Conservation (phyloP, 2,113 vertebrate species). For the Nibea coibor region DNA sequence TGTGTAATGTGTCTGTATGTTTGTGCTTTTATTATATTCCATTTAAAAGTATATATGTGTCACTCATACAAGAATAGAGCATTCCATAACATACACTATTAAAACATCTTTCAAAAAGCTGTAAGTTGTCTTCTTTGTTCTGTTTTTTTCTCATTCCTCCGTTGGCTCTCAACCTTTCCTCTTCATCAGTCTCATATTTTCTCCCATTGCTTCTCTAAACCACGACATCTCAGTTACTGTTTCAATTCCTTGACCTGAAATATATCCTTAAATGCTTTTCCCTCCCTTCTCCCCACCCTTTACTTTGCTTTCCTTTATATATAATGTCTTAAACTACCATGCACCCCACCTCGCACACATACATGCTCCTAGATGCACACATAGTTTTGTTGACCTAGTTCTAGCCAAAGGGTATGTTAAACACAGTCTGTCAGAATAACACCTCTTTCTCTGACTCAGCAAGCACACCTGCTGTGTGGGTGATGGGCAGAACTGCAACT, state of each 20-base stretch:
- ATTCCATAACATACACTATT: too few relatives aligned
- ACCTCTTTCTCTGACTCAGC: conserved; percentile 65
- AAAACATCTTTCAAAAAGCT: neutral
- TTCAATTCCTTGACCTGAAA: neutral
- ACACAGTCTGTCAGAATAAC: conserved; percentile 33
- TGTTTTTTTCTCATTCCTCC: neutral
- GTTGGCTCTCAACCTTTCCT: neutral
- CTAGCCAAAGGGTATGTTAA: conserved; percentile 36
- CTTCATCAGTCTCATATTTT: neutral
- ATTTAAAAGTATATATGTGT: too few relatives aligned
- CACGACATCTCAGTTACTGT: neutral
- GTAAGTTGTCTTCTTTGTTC: too few relatives aligned
- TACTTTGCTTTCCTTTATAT: neutral
- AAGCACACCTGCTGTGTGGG: conserved; percentile 67
- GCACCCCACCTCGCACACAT: neutral
- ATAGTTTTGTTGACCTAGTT: conserved; percentile 34
- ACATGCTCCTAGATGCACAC: neutral
- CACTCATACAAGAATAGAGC: too few relatives aligned
- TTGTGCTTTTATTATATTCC: too few relatives aligned
- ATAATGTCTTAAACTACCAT: conserved; percentile 4
- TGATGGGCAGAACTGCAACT: conserved; percentile 47
- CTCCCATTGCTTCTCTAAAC: neutral
- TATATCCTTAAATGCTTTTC: neutral
- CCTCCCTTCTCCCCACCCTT: neutral
- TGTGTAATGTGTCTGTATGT: too few relatives aligned